These are phyloP conservation scores for Rhogogaster chlorosoma DNA, from an alignment of 2,888 invertebrate species.

Conservation along the genomic window DNA sequence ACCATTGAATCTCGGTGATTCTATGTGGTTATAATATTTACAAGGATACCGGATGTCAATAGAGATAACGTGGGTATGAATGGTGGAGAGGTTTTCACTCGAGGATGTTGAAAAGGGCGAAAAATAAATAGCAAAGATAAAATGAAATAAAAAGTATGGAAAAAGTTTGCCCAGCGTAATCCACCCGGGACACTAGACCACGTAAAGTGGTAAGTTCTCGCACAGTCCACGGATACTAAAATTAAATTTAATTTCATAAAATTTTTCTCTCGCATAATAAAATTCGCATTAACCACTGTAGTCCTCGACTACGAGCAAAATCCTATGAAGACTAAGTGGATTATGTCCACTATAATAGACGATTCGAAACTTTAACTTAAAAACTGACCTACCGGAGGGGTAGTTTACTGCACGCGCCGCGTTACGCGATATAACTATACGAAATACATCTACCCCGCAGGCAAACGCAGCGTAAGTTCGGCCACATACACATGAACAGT, in stretches of 20 bases:
- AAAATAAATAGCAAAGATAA: conserved; percentile 10
- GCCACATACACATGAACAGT: not conserved
- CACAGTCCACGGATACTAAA: conserved; percentile 36
- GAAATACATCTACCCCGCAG: not conserved
- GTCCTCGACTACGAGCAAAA: conserved; percentile 2
- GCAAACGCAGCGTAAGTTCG: not conserved
- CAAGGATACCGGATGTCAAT: conserved; percentile 2
- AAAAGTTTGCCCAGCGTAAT: not conserved
- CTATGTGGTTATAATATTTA: not conserved
- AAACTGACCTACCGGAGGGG: conserved; percentile 4
- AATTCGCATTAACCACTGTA: conserved; percentile 18
- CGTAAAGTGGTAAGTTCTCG: conserved; percentile 13
- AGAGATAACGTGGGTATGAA: not conserved
- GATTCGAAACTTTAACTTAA: not conserved
- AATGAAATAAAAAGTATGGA: conserved; percentile 6
- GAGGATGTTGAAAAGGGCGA: not conserved
- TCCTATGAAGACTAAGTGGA: conserved; percentile 34
- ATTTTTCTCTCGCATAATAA: conserved; percentile 41
- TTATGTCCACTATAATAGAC: conserved; percentile 27
- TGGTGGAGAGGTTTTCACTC: not conserved
- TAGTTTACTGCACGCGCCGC: not conserved
- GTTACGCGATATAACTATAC: conserved; percentile 10
- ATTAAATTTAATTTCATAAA: conserved; percentile 43
- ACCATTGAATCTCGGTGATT: not conserved
- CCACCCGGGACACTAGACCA: conserved; percentile 12